phyloP scores from a whole-genome alignment of 64 coral and sea anemone species.

The Platygyra sinensis region DNA sequence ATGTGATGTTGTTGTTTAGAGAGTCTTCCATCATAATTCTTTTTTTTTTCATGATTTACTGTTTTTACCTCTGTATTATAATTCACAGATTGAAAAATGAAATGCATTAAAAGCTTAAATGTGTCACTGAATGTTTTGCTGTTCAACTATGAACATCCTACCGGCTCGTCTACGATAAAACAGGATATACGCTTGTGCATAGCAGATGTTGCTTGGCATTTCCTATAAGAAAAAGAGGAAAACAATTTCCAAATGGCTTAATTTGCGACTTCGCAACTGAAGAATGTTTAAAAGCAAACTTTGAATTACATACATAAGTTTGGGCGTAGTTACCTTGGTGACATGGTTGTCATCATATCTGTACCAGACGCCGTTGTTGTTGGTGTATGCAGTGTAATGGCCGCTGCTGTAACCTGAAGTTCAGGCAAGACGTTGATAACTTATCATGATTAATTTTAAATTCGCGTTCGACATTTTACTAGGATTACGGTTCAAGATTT shows the following conservation, averaged over 20 bases:
- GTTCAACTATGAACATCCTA: neutral
- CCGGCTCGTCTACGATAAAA: constrained; percentile 46
- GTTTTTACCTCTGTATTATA: too few relatives aligned
- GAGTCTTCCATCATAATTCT: too few relatives aligned
- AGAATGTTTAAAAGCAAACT: neutral
- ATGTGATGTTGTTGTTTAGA: too few relatives aligned
- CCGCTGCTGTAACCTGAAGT: constrained; percentile 58
- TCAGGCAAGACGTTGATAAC: neutral
- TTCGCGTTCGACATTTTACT: too few relatives aligned
- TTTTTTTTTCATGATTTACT: too few relatives aligned
- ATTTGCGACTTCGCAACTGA: neutral
- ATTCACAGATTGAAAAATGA: neutral
- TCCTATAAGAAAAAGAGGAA: constrained; percentile 12
- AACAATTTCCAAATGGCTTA: neutral
- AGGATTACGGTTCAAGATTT: neutral
- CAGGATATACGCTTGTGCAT: constrained; percentile 39
- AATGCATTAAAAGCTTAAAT: neutral
- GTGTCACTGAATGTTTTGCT: too few relatives aligned
- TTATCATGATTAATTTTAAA: too few relatives aligned
- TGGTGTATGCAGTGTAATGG: constrained; percentile 77
- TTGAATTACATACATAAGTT: neutral
- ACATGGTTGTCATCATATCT: constrained; percentile 73
- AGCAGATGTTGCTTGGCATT: neutral
- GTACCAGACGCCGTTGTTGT: constrained; percentile 54
- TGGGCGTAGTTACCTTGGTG: constrained; percentile 38